phyloP scores from a whole-genome alignment of 2,888 invertebrate species.

The Holacanthella duospinosa region DNA sequence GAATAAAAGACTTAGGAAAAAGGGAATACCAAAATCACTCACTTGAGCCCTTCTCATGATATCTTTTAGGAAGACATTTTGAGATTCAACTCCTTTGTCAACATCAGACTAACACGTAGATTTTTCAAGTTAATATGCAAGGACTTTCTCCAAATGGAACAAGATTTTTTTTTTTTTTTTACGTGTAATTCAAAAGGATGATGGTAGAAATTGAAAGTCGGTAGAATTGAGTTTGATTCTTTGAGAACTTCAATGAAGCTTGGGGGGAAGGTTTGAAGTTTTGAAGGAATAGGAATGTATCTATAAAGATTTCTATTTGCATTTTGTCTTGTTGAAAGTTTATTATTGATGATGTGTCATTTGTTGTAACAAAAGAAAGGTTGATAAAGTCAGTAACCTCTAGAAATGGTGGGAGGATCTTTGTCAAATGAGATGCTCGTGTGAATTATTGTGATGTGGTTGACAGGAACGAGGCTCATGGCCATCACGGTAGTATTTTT shows the following conservation, averaged over 20 bases:
- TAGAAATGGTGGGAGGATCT: not conserved
- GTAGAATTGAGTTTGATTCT: too few species aligned
- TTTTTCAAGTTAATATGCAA: not conserved
- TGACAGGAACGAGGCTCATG: not conserved
- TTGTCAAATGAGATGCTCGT: not conserved
- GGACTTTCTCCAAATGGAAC: not conserved
- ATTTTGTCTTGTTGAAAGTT: not conserved
- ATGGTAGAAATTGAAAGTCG: too few species aligned
- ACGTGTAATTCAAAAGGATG: too few species aligned
- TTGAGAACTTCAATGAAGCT: too few species aligned
- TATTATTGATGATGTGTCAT: not conserved
- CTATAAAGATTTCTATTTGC: too few species aligned
- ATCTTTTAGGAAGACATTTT: not conserved
- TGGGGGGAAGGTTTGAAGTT: too few species aligned
- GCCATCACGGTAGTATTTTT: not conserved
- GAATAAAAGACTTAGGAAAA: conserved; percentile 1
- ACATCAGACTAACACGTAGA: not conserved
- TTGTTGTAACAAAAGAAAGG: not conserved
- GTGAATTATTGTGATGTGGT: not conserved
- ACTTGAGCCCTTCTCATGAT: not conserved
- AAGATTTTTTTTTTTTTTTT: not conserved
- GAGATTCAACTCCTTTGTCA: not conserved
- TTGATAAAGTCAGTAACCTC: not conserved
- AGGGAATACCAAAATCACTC: conserved; percentile 7
- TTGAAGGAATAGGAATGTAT: too few species aligned